Percentiles rank a stretch among this genome's conserved stretches.
Conservation (phyloP, 2,113 vertebrate genomes). For the Nannospalax galili region DNA sequence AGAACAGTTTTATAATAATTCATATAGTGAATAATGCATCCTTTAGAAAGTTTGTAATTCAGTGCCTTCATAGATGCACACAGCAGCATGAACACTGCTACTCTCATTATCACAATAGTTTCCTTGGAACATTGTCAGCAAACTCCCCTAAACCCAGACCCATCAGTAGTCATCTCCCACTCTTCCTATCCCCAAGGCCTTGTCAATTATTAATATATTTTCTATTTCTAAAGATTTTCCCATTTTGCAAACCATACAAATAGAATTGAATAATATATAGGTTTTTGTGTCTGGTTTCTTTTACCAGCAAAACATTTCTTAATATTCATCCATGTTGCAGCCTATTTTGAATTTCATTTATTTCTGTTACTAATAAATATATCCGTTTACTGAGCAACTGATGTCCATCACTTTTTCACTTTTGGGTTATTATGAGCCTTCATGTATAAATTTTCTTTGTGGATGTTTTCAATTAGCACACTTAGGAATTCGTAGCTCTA, state of each 20-base stretch:
- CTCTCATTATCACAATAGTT: neutral
- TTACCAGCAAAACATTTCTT: neutral
- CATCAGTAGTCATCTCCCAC: neutral
- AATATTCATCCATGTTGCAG: neutral
- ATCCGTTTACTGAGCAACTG: neutral
- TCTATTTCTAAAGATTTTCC: neutral
- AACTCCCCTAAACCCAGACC: neutral
- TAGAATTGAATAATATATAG: neutral
- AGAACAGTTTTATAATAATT: constrained; percentile 48
- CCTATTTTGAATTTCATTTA: neutral
- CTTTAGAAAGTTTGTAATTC: neutral
- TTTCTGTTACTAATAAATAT: neutral
- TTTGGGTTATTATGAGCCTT: neutral
- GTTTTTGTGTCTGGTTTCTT: neutral
- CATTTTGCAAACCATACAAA: constrained; percentile 23
- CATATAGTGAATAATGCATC: neutral
- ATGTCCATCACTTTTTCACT: neutral
- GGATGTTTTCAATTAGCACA: constrained; percentile 18
- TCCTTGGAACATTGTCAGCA: constrained; percentile 10
- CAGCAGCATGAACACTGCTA: neutral
- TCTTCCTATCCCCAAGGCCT: neutral
- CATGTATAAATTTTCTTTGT: neutral
- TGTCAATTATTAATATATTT: neutral
- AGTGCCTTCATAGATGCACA: neutral
- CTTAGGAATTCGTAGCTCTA: neutral